Conservation (phyloP, 1,140 invertebrate species). For the Drosophila serrata region DNA sequence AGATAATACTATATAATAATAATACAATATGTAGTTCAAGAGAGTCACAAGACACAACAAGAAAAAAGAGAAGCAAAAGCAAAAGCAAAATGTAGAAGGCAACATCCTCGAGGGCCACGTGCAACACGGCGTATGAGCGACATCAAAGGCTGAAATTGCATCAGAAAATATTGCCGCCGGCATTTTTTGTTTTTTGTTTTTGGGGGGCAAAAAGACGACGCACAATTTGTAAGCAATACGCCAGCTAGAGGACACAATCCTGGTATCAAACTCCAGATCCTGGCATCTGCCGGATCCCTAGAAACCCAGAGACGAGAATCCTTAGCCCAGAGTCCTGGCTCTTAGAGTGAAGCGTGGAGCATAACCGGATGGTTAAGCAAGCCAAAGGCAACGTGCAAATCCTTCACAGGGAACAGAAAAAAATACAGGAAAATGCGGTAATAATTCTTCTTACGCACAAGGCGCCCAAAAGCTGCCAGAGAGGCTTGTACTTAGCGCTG, state of each 20-base stretch:
- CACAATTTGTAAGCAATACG: conserved; percentile 71
- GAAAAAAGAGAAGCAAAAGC: background rate
- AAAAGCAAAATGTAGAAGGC: background rate
- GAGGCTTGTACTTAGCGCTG: conserved; percentile 31
- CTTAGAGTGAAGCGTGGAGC: background rate
- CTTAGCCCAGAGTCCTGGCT: background rate
- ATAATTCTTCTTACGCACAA: conserved; percentile 74
- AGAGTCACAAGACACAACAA: background rate
- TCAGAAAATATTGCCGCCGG: conserved; percentile 52
- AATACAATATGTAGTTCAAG: background rate
- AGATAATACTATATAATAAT: conserved; percentile 5
- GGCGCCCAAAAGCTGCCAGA: conserved; percentile 46
- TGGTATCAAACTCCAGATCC: conserved; percentile 28
- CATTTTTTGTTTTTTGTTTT: too few relatives aligned
- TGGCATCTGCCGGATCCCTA: background rate
- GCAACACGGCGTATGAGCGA: conserved; percentile 75
- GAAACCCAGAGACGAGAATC: background rate
- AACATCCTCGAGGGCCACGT: conserved; percentile 34
- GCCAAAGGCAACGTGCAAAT: conserved; percentile 65
- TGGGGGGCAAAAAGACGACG: conserved; percentile 30
- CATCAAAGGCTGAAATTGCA: conserved; percentile 49
- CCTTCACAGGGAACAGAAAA: conserved; percentile 25
- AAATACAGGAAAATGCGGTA: conserved; percentile 54
- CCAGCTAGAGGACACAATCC: conserved; percentile 25
- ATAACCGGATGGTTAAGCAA: conserved; percentile 54